Evolutionary conservation across 1,140 invertebrate genomes (phyloP).

Genomic region (Reticulitermes speratus): DNA sequence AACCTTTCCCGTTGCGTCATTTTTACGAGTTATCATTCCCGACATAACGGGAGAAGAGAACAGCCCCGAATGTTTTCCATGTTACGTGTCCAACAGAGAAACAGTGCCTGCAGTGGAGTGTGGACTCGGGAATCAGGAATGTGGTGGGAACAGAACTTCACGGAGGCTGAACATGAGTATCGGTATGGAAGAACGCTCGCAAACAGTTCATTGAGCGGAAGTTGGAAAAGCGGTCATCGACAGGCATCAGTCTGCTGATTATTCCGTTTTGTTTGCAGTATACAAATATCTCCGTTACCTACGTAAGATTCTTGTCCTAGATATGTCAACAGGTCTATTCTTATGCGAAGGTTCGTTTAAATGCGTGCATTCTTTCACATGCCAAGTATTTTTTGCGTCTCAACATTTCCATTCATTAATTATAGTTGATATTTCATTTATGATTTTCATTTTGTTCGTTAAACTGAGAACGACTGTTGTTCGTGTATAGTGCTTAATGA

Average conservation of each 20-base stretch:
- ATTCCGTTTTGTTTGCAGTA: neutral
- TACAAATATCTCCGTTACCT: too few species aligned
- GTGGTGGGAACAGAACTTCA: neutral
- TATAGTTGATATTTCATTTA: too few species aligned
- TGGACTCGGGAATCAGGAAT: neutral
- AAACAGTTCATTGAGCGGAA: conserved; percentile 3
- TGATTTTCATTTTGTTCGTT: too few species aligned
- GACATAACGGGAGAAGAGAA: too few species aligned
- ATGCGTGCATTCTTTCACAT: neutral
- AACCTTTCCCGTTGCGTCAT: too few species aligned
- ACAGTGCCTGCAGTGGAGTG: neutral
- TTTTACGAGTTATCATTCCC: too few species aligned
- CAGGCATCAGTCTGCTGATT: neutral
- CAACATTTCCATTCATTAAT: too few species aligned
- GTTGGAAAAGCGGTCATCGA: neutral
- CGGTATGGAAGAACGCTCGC: neutral
- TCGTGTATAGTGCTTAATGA: too few species aligned
- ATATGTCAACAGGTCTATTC: neutral
- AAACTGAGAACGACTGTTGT: too few species aligned
- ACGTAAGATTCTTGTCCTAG: neutral
- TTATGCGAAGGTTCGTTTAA: neutral
- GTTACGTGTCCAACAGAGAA: neutral
- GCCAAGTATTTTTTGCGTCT: neutral
- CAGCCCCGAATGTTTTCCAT: too few species aligned
- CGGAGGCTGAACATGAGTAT: neutral